These are phyloP conservation scores for Nomia melanderi DNA, from an alignment of 1,140 invertebrate species.

Conservation along the genomic window DNA sequence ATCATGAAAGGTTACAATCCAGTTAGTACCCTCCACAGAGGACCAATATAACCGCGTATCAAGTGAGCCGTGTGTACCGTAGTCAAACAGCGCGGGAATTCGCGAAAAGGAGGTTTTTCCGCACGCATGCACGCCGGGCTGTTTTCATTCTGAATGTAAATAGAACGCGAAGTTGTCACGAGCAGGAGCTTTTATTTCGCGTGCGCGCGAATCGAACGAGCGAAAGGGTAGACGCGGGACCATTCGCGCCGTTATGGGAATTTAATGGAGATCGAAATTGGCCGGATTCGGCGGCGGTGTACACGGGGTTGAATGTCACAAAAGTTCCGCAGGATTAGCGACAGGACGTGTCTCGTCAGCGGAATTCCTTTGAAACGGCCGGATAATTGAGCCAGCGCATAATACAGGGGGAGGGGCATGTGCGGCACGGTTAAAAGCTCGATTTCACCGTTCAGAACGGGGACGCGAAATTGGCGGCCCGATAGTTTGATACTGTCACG, in stretches of 20 bases:
- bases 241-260: not conserved
- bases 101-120: too few species aligned
- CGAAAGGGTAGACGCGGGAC: too few species aligned
- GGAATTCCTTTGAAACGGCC: slow-evolving; percentile 15
- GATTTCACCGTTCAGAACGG: not conserved
- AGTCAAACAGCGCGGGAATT: too few species aligned
- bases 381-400: slow-evolving; percentile 3
- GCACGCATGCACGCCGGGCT: too few species aligned
- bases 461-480: not conserved
- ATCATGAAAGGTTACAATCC: too few species aligned
- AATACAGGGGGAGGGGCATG: not conserved
- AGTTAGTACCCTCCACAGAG: too few species aligned
- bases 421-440: not conserved
- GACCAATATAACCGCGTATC: too few species aligned
- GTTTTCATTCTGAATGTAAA: too few species aligned
- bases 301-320: too few species aligned
- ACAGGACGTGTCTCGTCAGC: not conserved
- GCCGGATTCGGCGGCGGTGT: not conserved
- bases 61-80: too few species aligned
- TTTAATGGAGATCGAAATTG: not conserved
- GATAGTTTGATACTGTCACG: not conserved
- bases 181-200: too few species aligned
- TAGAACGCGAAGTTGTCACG: too few species aligned
- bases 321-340: not conserved
- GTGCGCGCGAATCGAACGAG: not conserved